Base-by-base conservation (phyloP, 1,140 invertebrate species). In the Ostrea edulis region DNA sequence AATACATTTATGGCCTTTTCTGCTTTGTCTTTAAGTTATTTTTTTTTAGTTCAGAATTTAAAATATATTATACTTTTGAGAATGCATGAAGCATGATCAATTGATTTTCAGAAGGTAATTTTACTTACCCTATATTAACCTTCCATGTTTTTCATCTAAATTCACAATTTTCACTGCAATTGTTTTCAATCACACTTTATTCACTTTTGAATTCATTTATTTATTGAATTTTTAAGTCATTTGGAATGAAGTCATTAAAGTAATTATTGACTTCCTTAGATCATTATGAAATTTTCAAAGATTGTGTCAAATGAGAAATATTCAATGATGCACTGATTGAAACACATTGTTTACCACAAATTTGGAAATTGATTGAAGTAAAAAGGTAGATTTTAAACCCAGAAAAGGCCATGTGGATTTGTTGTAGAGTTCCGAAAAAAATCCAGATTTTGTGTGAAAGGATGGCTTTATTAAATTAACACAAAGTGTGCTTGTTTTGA, bases 271-370 rank as follows among this genome's bases (percentile, higher is more conserved):
- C 55, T 62, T 14, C 7, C n/a, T 7, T n/a, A 62, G 55, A 20
- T 17, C 17, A 17, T 17, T 3, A 11, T 20, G 17, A 62, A 62
- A 62, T 20, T 55, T 17, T 55, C 9, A 8, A 17, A 9, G 14
- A 3, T 62, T 62, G 55, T 0, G 20, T 62, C 2, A 62, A 62
- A 20, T 62, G 14, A 7, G 17, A 62, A 17, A 20, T 58, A 58
- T 71, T 8, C n/a, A 71, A 25, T 25, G 12, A 29, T 77, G 68
- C 68, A 35, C 25, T 29, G 29, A 77, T 29, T 77, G 68, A 77
- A 77, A 77, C 68, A 29, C 55, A 44, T 29, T 77, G 68, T 25
- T 77, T 77, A 77, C 68, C 68, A 77, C 68, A 77, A 77, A 29
- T 77, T 77, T 77, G 25, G 29, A 77, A 44, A 71, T 29, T 14